Evolutionary conservation across 2,888 invertebrate species (phyloP).

Genomic region (Drosophila stalkeri): DNA sequence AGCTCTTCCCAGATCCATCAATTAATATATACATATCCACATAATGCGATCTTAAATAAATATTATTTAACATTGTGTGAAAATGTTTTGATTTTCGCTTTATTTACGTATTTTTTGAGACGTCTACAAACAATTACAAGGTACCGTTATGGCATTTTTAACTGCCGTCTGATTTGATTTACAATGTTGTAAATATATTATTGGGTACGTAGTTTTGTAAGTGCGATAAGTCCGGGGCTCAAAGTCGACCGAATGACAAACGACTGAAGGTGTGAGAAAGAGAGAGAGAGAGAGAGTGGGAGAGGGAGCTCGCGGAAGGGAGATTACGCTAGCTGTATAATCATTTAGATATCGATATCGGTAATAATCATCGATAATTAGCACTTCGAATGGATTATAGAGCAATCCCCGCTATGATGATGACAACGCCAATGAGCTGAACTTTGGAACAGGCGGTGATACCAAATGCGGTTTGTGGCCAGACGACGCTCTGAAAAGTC

Average conservation of each 20-base stretch:
- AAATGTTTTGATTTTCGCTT: constrained; percentile 21
- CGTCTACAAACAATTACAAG: constrained; percentile 10
- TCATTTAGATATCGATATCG: constrained; percentile 20
- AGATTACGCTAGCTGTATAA: neutral
- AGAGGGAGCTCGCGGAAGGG: neutral
- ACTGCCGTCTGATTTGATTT: constrained; percentile 11
- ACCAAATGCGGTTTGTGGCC: neutral
- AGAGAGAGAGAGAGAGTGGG: neutral
- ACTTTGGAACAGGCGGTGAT: constrained; percentile 42
- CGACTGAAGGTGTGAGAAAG: neutral
- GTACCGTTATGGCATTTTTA: neutral
- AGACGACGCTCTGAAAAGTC: neutral
- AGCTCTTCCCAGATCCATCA: neutral
- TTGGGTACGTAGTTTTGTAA: constrained; percentile 13
- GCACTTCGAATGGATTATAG: constrained; percentile 10
- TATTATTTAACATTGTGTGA: constrained; percentile 9
- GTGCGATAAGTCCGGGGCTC: constrained; percentile 18
- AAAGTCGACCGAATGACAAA: constrained; percentile 35
- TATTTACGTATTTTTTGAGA: constrained; percentile 11
- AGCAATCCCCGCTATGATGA: constrained; percentile 7
- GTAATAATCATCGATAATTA: constrained; percentile 21
- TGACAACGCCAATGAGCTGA: constrained; percentile 17
- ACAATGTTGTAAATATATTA: constrained; percentile 17
- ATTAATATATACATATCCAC: neutral
- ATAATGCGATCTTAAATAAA: neutral